A percentile compares a stretch with the other conserved stretches of the same genome.
These are phyloP conservation scores for human DNA, from an alignment of 2,113 vertebrate genomes.

Conservation along the genomic window GRCh38 chr1:95414001-95414500, in stretches of 20 bases:
- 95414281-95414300: slow-evolving; percentile 27
- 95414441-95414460: not conserved
- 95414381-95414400: not conserved
- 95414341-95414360: not conserved
- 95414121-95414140: not conserved
- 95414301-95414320: not conserved
- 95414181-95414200: slow-evolving; percentile 7
- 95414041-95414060: not conserved
- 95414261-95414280: not conserved
- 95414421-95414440: slow-evolving; percentile 12
- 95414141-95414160: not conserved
- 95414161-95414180: not conserved
- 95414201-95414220: slow-evolving; percentile 13
- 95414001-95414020: not conserved
- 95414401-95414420: not conserved
- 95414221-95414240: not conserved
- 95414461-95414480: not conserved
- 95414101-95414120: not conserved
- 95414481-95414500: no score
- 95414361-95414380: not conserved
- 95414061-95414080: not conserved
- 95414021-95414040: not conserved
- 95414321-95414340: not conserved
- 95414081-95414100: slow-evolving; percentile 10
- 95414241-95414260: not conserved